Evolutionary conservation across 1,140 invertebrate genomes (phyloP), one percentile per base, ranked within the genome.

Genomic region (Pseudomyrmex gracilis): DNA sequence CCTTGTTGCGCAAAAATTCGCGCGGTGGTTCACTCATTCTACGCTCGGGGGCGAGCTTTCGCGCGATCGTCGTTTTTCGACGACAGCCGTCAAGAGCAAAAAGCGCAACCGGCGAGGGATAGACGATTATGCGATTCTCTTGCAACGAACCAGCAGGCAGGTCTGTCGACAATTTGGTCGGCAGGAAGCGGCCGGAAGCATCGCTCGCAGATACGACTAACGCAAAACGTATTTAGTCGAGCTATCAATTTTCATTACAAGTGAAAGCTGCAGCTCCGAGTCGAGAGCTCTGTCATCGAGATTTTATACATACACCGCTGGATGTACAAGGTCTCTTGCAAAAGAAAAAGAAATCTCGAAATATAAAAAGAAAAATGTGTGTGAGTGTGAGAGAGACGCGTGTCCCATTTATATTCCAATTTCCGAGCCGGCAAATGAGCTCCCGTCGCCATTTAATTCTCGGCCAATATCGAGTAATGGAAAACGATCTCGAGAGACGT

Each of bases 231-330:
- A 84, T 80, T 89, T 88, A 88, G 64, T 66, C 87, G 61, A 74
- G 53, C 87, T 80, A 89, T 89, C 87, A 89, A 89, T 89, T 89
- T 89, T 89, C 88, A 89, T 89, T 89, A 87, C 84, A 84, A 86
- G 85, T 85, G 87, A 86, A 89, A 89, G 84, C 84, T 78, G 76
- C 70, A 76, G 82, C 63, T 78, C 60, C 86, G 83, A 82, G 47
- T 68, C 13, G 76, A 80, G 76, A 10, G 45, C 66, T 7, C 1
- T 10, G n/a, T 24, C 76, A 53, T 60, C 66, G 51, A 49, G 63
- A 70, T 53, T 80, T 80, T 80, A 80, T 80, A 70, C 53, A 49
- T 34, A 70, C 53, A 63, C 34, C 24, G 55, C n/a, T 71, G 76
- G 53, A 71, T 70, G 34, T 70, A 71, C 66, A 80, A 60, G 64